Base-by-base conservation (phyloP, 1,140 invertebrate species). In the Eriosoma lanigerum region DNA sequence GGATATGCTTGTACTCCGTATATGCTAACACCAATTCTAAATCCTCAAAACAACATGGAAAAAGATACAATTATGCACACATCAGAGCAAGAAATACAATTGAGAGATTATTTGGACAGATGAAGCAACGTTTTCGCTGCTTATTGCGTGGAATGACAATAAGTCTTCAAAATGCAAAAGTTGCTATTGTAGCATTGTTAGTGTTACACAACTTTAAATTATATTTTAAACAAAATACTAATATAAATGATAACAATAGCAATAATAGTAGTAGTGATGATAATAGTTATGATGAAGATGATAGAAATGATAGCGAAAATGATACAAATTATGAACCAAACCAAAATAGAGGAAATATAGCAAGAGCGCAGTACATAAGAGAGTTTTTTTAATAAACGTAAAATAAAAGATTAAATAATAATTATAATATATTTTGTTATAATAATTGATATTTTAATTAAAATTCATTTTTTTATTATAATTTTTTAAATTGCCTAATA, bases 41-140 rank as follows among this genome's bases (percentile, higher is more conserved):
- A 81, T 52, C 72, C 54, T 38, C 17, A 19, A 46, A 48, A 44
- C 21, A 8, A n/a, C 8, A 29, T 19, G 17, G 50, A 81, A 26
- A 12, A 19, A 19, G 21, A 54, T 81, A 80, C 48, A 78, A 81
- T 62, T 26, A 66, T 19, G 17, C 44, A 75, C 80, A 81, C n/a
- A 73, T 70, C n/a, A 54, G 38, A n/a, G 38, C 64, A 24, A 75
- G 80, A 81, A 54, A 54, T 9, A 52, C 50, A 44, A 75, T 81
- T 17, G 80, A 81, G 24, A 75, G 80, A 50, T 26, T 26, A 29
- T 75, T 75, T 72, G 80, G 68, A n/a, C 26, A 78, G 17, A 78
- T 68, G 44, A 81, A 81, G 50, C 76, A 72, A 68, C n/a, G 80
- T 21, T 81, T 81, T 75, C 80, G 46, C 21, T 44, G 76, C 26